phyloP scores from a whole-genome alignment of 2,797 vertebrate genomes.

The Neosalanx taihuensis region DNA sequence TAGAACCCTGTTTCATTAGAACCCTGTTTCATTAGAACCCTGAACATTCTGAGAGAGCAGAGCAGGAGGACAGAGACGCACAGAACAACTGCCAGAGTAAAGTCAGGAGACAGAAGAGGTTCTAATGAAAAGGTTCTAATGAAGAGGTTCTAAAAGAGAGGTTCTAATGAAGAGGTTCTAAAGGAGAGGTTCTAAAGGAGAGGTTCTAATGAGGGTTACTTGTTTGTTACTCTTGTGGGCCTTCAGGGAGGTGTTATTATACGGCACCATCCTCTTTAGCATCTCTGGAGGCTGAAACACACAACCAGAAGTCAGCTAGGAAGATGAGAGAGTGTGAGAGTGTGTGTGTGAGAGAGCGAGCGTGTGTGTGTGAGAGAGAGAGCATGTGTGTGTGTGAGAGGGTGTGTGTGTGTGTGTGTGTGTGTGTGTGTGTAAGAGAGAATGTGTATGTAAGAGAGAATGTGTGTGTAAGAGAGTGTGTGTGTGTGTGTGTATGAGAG shows the following conservation, averaged over 20 bases:
- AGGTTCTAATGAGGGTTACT: slow-evolving; percentile 76
- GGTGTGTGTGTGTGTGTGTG: too few relatives aligned
- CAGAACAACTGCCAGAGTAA: neutral
- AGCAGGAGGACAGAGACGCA: neutral
- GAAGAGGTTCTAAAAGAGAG: neutral
- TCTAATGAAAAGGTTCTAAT: slow-evolving; percentile 2
- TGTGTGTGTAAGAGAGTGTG: too few relatives aligned
- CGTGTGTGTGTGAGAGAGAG: too few relatives aligned
- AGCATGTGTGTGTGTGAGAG: neutral
- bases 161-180: too few relatives aligned
- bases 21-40: neutral
- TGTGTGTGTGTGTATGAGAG: too few relatives aligned
- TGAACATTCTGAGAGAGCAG: neutral
- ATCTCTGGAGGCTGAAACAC: slow-evolving; percentile 93
- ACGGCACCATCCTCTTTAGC: slow-evolving; percentile 98
- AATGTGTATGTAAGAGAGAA: too few relatives aligned
- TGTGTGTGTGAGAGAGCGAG: too few relatives aligned
- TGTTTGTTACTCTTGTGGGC: slow-evolving; percentile 85
- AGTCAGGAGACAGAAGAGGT: slow-evolving; percentile 4
- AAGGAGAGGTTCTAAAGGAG: too few relatives aligned
- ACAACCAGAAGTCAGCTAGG: slow-evolving; percentile 31
- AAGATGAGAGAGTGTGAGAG: neutral
- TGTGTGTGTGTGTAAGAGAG: too few relatives aligned
- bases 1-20: neutral
- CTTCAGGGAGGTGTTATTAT: slow-evolving; percentile 94